phyloP scores from a whole-genome alignment of 2,888 invertebrate genomes.

The Apocheima hispidaria region DNA sequence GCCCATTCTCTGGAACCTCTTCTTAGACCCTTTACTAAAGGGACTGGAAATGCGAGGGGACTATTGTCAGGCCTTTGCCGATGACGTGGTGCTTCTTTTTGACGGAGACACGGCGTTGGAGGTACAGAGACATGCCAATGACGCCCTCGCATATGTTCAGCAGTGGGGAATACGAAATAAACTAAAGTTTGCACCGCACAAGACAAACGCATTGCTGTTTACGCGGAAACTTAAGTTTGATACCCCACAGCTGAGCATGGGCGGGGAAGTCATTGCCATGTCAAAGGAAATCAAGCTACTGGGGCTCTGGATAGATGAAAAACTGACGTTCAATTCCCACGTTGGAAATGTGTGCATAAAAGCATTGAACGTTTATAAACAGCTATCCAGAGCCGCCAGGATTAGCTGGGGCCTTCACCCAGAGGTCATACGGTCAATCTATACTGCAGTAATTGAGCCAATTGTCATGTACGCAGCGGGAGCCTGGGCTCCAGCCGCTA shows the following conservation, averaged over 20 bases:
- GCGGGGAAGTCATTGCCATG: not conserved
- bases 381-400: not conserved
- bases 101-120: constrained; percentile 24
- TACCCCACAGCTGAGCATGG: not conserved
- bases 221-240: not conserved
- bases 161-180: constrained; percentile 24
- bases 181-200: not conserved
- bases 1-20: too few relatives aligned
- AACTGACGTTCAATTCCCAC: too few relatives aligned
- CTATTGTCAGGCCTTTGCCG: constrained; percentile 36
- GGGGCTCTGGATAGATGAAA: not conserved
- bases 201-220: not conserved
- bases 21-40: too few relatives aligned
- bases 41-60: constrained; percentile 33
- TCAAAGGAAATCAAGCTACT: not conserved
- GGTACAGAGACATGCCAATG: constrained; percentile 30
- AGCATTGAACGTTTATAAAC: not conserved
- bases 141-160: constrained; percentile 34
- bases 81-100: constrained; percentile 22
- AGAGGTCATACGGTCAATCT: not conserved
- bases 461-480: not conserved
- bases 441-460: not conserved
- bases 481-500: not conserved
- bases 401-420: not conserved
- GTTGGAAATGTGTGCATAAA: too few relatives aligned